A percentile compares a stretch with the other conserved stretches of the same genome.
phyloP scores from a whole-genome alignment of 1,140 invertebrate genomes.

The Thereuonema tuberculata region DNA sequence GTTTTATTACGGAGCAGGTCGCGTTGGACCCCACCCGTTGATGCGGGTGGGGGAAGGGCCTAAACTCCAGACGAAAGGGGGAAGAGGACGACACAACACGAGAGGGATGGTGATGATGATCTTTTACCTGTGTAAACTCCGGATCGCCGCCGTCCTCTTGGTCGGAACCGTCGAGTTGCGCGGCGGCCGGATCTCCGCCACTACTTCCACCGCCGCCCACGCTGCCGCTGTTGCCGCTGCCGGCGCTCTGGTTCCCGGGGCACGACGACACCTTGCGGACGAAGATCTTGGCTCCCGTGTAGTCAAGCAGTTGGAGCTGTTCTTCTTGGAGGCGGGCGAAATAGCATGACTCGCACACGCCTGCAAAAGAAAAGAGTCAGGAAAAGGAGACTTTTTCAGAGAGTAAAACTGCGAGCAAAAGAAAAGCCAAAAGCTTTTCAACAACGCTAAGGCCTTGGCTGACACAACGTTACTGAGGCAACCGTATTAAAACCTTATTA shows the following conservation, averaged over 20 bases:
- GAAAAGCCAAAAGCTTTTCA: too few relatives aligned
- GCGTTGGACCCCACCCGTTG: too few relatives aligned
- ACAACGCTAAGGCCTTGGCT: too few relatives aligned
- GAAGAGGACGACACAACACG: background rate
- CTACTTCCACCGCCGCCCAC: background rate
- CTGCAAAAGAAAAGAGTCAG: constrained; percentile 20
- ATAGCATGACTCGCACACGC: constrained; percentile 28
- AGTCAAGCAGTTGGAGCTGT: constrained; percentile 25
- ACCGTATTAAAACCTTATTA: too few relatives aligned
- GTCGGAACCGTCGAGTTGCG: constrained; percentile 22
- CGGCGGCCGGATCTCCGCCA: constrained; percentile 12
- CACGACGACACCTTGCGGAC: constrained; percentile 26
- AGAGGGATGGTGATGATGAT: background rate
- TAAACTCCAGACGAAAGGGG: background rate
- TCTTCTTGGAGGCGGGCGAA: constrained; percentile 22
- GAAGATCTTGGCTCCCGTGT: constrained; percentile 27
- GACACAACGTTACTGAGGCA: too few relatives aligned
- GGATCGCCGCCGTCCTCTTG: constrained; percentile 9
- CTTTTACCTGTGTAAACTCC: background rate
- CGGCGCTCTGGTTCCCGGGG: background rate
- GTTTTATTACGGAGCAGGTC: too few relatives aligned
- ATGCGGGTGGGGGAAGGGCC: too few relatives aligned
- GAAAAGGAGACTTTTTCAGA: too few relatives aligned
- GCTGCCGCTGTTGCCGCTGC: too few relatives aligned
- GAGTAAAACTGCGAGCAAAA: too few relatives aligned